phyloP scores from a whole-genome alignment of 2,888 invertebrate species.

The Limnephilus auricula region DNA sequence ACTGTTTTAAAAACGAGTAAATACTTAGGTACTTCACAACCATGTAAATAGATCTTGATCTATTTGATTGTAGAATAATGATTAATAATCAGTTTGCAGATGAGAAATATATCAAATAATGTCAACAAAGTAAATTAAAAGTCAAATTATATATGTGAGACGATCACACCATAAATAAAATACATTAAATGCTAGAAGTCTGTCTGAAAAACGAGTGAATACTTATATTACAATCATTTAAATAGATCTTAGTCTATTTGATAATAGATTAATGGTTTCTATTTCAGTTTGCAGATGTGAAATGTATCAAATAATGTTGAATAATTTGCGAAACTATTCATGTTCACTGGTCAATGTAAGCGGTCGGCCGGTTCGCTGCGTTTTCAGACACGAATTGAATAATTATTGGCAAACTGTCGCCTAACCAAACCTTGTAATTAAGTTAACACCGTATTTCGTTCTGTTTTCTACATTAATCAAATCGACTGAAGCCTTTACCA shows the following conservation, averaged over 20 bases:
- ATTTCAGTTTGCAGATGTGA: not conserved
- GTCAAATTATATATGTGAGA: too few relatives aligned
- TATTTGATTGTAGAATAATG: too few relatives aligned
- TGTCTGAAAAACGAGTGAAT: not conserved
- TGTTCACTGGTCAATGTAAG: conserved; percentile 2
- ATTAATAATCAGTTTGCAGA: too few relatives aligned
- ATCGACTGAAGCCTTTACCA: not conserved
- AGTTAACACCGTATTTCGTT: not conserved
- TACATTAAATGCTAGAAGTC: not conserved
- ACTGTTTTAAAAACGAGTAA: too few relatives aligned
- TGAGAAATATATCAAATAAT: too few relatives aligned
- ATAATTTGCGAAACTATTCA: not conserved
- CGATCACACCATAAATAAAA: too few relatives aligned
- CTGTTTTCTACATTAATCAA: conserved; percentile 2
- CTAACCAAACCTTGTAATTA: not conserved
- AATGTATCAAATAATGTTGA: not conserved
- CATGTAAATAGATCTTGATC: too few relatives aligned
- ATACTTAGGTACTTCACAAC: too few relatives aligned
- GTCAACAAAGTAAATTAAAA: too few relatives aligned
- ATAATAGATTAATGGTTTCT: not conserved
- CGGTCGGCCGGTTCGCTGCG: not conserved
- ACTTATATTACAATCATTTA: not conserved
- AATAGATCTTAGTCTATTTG: not conserved
- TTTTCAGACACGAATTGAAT: not conserved
- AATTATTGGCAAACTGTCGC: not conserved